Percentiles rank a stretch among this genome's conserved stretches.
Evolutionary conservation across 2,113 vertebrate species (phyloP).

Genomic region (Equus przewalskii): DNA sequence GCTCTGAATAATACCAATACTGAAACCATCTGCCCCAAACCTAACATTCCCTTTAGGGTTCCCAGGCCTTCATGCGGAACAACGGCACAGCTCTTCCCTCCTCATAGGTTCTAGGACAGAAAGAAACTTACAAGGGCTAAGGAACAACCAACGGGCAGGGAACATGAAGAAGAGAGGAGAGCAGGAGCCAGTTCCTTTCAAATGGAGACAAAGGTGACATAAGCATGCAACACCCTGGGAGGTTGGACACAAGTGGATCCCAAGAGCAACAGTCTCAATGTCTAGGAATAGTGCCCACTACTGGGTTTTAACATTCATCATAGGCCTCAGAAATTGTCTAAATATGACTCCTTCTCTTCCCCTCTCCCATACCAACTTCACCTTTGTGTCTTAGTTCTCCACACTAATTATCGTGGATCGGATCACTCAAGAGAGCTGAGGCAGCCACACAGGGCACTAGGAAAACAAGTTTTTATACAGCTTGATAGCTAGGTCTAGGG

Average conservation of each 20-base stretch:
- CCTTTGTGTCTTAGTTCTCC: not conserved
- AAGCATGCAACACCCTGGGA: not conserved
- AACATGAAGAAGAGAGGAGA: not conserved
- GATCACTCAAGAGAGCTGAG: not conserved
- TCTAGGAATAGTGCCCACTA: not conserved
- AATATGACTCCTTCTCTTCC: not conserved
- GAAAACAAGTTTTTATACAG: not conserved
- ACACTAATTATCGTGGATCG: not conserved
- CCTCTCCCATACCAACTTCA: not conserved
- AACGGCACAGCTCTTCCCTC: not conserved
- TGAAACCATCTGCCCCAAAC: not conserved
- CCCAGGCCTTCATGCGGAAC: not conserved
- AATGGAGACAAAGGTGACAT: not conserved
- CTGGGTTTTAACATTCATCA: not conserved
- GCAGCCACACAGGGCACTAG: not conserved
- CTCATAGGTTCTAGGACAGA: not conserved
- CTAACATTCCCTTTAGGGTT: not conserved
- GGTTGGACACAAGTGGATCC: fast-evolving
- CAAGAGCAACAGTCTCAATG: not conserved
- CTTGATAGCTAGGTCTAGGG: not conserved
- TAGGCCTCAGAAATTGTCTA: not conserved
- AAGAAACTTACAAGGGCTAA: not conserved
- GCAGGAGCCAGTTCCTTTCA: not conserved
- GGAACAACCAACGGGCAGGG: not conserved
- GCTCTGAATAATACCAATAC: not conserved